Evolutionary conservation across 2,113 vertebrate genomes (phyloP), one percentile per base, ranked within the genome.

Genomic region (Triplophysa tibetana): DNA sequence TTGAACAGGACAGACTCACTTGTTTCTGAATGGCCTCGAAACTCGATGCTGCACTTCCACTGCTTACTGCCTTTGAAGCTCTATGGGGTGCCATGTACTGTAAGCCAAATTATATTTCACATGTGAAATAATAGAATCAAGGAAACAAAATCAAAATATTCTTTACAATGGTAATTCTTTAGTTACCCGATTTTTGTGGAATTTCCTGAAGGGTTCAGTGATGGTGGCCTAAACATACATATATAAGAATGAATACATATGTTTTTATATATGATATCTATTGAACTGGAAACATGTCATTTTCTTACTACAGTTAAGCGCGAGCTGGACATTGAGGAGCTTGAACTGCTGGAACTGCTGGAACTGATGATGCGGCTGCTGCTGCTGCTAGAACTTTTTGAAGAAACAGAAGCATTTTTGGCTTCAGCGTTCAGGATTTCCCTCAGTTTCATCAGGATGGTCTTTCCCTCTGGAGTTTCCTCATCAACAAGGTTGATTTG

Each of bases 381-480:
- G 61, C 69, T 79, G 12, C 23, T 23, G 13, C 16, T 85, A 19
- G 73, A 86, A 3, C 76, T 84, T 1, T 75, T 85, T 85, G 38
- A 29, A 83, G 24, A 29, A 76, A 0, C 14, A 54, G 3, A 19
- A 9, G 11, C 9, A 6, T 88, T 88, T 33, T 8, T 90, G 50
- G 75, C 38, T 72, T 63, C 85, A 82, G 83, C 50, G 61, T 73
- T 64, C 75, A 94, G 84, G 78, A 95, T 92, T 86, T 89, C 92
- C 79, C 88, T 92, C 78, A 94, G 84, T 84, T 92, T 96, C 84
- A 84, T 80, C 84, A 93, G 73, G 33, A 92, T 77, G 1, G 80
- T 76, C 2, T 58, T 84, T 63, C 79, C 86, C 0, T 87, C 84
- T 8, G 68, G 24, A 3, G 79, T 13, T 19, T 90, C 89, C 6